Conservation (phyloP, 2,113 vertebrate genomes). For the Irena cyanogastra region DNA sequence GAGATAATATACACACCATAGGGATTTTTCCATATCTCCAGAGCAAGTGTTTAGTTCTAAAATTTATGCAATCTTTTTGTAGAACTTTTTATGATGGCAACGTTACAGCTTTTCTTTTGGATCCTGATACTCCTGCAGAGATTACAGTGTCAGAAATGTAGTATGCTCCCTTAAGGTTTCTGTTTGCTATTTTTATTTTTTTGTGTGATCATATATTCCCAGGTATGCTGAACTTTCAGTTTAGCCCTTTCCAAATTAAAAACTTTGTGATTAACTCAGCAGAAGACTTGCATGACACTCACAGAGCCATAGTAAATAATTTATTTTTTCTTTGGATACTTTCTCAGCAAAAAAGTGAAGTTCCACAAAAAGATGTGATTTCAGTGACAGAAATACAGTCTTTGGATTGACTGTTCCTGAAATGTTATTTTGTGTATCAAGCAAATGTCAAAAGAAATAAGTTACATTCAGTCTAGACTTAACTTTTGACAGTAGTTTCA, state of each 20-base stretch:
- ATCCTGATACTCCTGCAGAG: neutral
- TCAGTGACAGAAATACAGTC: neutral
- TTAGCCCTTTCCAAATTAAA: neutral
- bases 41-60: neutral
- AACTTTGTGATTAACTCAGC: neutral
- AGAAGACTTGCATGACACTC: neutral
- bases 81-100: neutral
- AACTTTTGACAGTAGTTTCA: neutral
- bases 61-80: neutral
- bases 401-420: constrained; percentile 19
- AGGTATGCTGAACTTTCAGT: neutral
- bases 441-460: constrained; percentile 4
- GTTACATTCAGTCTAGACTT: neutral
- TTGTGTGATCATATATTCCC: neutral
- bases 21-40: neutral
- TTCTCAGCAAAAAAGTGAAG: neutral
- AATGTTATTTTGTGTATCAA: neutral
- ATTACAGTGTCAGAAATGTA: neutral
- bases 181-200: neutral
- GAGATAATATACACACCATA: neutral
- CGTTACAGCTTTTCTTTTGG: neutral
- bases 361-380: neutral
- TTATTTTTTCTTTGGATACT: neutral
- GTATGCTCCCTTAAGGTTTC: neutral
- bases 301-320: neutral